A percentile compares a stretch with the other conserved stretches of the same genome.
Conservation (phyloP, 2,797 vertebrate genomes). For the Sciurus vulgaris region DNA sequence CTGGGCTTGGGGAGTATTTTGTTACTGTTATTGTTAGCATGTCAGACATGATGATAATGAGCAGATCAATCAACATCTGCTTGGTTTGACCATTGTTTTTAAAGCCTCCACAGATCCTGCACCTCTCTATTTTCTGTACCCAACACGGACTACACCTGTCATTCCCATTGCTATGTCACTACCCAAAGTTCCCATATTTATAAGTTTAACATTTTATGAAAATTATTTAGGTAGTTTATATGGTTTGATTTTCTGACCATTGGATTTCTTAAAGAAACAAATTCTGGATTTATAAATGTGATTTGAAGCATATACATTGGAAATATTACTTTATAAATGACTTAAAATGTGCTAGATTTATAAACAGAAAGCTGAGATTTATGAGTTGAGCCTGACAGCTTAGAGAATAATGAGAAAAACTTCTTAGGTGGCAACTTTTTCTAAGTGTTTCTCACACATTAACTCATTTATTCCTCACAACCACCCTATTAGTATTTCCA, state of each 20-base stretch:
- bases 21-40: not conserved
- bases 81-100: not conserved
- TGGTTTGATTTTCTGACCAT: not conserved
- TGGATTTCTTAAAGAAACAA: constrained; percentile 52
- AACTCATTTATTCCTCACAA: constrained; percentile 10
- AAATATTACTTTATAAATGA: constrained; percentile 16
- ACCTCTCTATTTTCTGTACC: not conserved
- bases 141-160: not conserved
- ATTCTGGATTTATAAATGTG: not conserved
- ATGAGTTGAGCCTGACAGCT: not conserved
- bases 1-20: not conserved
- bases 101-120: not conserved
- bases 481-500: not conserved
- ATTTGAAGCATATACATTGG: not conserved
- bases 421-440: not conserved
- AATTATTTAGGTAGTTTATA: not conserved
- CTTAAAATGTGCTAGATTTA: constrained; percentile 30
- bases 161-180: not conserved
- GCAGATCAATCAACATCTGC: not conserved
- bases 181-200: not conserved
- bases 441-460: not conserved
- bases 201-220: not conserved
- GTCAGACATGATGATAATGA: not conserved
- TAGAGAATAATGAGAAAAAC: not conserved
- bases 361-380: constrained; percentile 19